These are phyloP conservation scores for Congeria kusceri DNA, from an alignment of 2,888 invertebrate genomes.

Conservation along the genomic window DNA sequence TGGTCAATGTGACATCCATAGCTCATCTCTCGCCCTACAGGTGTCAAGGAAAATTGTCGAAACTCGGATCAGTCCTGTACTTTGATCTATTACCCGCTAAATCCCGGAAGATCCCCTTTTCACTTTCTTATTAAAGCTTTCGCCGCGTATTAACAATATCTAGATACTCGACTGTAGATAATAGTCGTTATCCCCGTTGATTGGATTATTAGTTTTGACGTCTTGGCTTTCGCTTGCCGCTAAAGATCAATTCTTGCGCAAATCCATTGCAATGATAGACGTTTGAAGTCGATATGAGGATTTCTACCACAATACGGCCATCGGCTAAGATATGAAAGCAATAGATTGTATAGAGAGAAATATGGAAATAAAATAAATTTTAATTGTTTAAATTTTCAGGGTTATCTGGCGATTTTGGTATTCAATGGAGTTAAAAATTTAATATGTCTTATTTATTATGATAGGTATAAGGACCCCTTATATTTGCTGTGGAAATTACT, in stretches of 20 bases:
- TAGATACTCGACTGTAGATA: slow-evolving; percentile 18
- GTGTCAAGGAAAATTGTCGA: too few relatives aligned
- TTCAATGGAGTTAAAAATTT: too few relatives aligned
- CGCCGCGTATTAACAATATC: slow-evolving; percentile 23
- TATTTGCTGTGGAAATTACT: too few relatives aligned
- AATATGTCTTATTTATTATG: too few relatives aligned
- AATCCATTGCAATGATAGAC: slow-evolving; percentile 2
- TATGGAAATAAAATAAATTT: too few relatives aligned
- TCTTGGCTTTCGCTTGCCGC: neutral
- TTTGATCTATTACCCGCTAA: slow-evolving; percentile 48
- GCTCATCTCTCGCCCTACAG: too few relatives aligned
- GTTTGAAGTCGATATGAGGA: slow-evolving; percentile 32
- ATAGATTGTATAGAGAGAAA: too few relatives aligned
- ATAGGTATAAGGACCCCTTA: too few relatives aligned
- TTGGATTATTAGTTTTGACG: slow-evolving; percentile 28
- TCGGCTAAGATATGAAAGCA: too few relatives aligned
- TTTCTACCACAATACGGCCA: neutral
- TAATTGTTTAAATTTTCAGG: too few relatives aligned
- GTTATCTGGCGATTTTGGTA: too few relatives aligned
- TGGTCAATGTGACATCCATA: too few relatives aligned
- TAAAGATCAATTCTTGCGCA: neutral
- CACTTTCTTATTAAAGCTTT: slow-evolving; percentile 48
- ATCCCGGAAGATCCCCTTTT: slow-evolving; percentile 51
- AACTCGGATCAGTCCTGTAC: slow-evolving; percentile 6
- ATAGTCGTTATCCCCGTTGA: slow-evolving; percentile 21